Base-by-base conservation (phyloP, 2,888 invertebrate genomes). In the Blastobasis lacticolella region DNA sequence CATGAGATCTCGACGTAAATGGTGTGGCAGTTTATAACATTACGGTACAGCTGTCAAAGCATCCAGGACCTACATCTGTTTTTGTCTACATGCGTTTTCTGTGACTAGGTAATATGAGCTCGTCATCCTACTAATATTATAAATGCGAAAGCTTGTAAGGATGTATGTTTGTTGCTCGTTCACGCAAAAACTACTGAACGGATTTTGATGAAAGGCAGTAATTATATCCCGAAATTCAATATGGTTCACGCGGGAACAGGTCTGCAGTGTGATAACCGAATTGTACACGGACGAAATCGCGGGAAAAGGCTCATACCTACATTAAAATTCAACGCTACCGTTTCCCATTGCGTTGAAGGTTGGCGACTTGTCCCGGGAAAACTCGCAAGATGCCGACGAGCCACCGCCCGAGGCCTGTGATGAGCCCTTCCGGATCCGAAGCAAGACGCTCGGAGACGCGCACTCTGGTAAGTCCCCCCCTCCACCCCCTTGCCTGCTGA, bases 371-470 rank as follows among this genome's bases (percentile, higher is more conserved):
- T 93, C 94, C 54, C 90, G 94, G 64, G 91, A 93, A 76, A 88
- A 88, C 60, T 89, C 89, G 0, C 93, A 95, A 75, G 94, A 95
- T 58, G 90, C 90, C 9, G 94, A 94, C 49, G 79, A 86, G 40
- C 80, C 78, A 3, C 83, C 85, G 0, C 77, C 69, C 49, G 79
- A 75, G 41, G 57, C 70, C 1, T 67, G 72, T 0, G 80, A 78
- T 6, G 90, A 75, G 48, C 61, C 71, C 5, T 96, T 96, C 82
- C 90, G 96, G 67, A 92, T 93, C 62, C 91, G 97, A 67, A 97
- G 97, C 88, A 96, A 95, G 89, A 97, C 96, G n/a, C 91, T 97
- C 61, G 95, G 96, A 63, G 97, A 97, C 78, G 90, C 93, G 23
- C 23, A 23, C 53, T 90, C 92, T 68, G 95, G 95, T 94, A 46